Conservation (phyloP, 2,888 invertebrate genomes). For the Vesta saturnalis region DNA sequence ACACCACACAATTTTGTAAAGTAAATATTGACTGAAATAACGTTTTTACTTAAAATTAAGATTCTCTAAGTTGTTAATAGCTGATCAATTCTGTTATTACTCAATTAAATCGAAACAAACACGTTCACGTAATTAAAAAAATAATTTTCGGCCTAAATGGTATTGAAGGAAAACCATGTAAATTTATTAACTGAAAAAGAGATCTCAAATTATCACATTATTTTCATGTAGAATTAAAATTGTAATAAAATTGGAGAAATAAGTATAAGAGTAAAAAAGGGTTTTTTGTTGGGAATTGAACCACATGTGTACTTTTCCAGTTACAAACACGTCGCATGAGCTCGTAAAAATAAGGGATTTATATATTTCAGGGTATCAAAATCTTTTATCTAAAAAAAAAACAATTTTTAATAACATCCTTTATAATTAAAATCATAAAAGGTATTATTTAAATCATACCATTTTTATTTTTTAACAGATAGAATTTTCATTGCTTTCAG, state of each 20-base stretch:
- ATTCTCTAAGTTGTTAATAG: too few relatives aligned
- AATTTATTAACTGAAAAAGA: too few relatives aligned
- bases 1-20: too few relatives aligned
- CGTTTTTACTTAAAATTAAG: too few relatives aligned
- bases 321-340: conserved; percentile 2
- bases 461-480: background rate
- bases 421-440: background rate
- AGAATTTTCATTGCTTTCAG: background rate
- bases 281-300: background rate
- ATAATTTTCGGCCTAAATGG: too few relatives aligned
- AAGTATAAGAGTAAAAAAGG: background rate
- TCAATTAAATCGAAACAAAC: too few relatives aligned
- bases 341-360: background rate
- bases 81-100: too few relatives aligned
- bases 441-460: background rate
- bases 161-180: too few relatives aligned
- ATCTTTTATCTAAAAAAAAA: background rate
- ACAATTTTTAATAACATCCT: background rate
- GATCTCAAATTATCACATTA: background rate
- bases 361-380: background rate
- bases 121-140: too few relatives aligned
- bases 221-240: background rate
- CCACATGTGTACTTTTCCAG: background rate
- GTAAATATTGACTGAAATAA: too few relatives aligned
- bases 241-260: background rate